These are phyloP conservation scores for Ashinkailepas kermadecensis DNA, from an alignment of 2,888 invertebrate species.

Conservation along the genomic window DNA sequence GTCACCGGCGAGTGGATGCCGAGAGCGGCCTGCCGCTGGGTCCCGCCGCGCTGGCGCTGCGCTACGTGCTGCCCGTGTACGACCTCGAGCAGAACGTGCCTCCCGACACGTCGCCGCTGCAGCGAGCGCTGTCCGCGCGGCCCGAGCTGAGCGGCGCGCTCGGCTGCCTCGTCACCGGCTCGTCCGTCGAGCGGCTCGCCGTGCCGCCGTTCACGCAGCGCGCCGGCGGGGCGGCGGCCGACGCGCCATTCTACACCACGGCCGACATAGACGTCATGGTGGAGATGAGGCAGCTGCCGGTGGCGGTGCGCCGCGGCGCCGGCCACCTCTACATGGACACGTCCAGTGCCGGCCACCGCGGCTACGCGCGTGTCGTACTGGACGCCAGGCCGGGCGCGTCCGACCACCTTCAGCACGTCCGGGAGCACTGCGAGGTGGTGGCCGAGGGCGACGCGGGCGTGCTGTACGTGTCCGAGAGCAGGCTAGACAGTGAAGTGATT, in stretches of 20 bases:
- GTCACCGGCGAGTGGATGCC: slow-evolving; percentile 52
- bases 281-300: background rate
- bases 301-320: background rate
- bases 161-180: slow-evolving; percentile 7
- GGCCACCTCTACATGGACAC: background rate
- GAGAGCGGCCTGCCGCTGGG: slow-evolving; percentile 52
- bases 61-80: no score
- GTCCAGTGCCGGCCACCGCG: background rate
- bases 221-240: background rate
- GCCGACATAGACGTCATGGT: background rate
- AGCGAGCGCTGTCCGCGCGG: no score
- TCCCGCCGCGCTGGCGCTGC: no score
- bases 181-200: background rate
- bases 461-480: background rate
- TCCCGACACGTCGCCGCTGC: no score
- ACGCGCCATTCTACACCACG: background rate
- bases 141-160: no score
- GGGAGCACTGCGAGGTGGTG: background rate
- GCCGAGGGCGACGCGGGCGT: background rate
- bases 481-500: background rate
- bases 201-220: background rate
- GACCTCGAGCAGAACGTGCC: no score
- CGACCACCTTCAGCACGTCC: background rate
- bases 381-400: background rate
- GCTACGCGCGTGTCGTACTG: background rate